Base-by-base conservation (phyloP, 1,140 invertebrate genomes). In the Drosophila takahashii region DNA sequence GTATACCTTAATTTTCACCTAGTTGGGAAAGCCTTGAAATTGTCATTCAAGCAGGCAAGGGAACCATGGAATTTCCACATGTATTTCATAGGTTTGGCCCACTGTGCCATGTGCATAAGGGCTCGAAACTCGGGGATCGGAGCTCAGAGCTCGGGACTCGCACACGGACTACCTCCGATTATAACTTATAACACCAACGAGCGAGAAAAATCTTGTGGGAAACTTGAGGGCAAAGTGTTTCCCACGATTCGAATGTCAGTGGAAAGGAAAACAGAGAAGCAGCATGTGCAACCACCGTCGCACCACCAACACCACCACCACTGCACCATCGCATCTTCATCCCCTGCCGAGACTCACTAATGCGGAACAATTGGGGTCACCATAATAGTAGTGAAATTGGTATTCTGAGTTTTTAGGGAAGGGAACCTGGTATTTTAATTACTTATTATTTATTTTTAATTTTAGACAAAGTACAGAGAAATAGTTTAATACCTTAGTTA, bases 141-240 rank as follows among this genome's bases (percentile, higher is more conserved):
- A 16, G 22, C 44, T 51, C 44, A 44, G 64, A n/a, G 26, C 74
- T 59, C 79, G 18, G 67, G 65, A 70, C 53, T 47, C 79, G 70
- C 39, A 48, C 44, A 58, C 58, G 53, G 50, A 51, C 77, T 42
- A 51, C 29, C 52, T 83, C 81, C 90, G 89, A 91, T 91, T 91
- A 91, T 89, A 91, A 91, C 89, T 91, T 91, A 91, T 91, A 91
- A 91, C 89, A 91, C 89, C 78, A 78, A 90, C 85, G 77, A 91
- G 89, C 84, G 87, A 91, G 85, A 91, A 91, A 91, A 91, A 90
- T 91, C 80, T 81, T 91, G 90, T 92, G 90, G 90, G 90, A 92
- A 92, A 92, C 90, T 90, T 79, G 86, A 85, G 90, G 74, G 87
- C 79, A 92, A 92, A 92, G 90, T 92, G 90, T 92, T 92, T 92